These are phyloP conservation scores for Scytalopus superciliaris DNA, from an alignment of 2,113 vertebrate species.

Conservation along the genomic window DNA sequence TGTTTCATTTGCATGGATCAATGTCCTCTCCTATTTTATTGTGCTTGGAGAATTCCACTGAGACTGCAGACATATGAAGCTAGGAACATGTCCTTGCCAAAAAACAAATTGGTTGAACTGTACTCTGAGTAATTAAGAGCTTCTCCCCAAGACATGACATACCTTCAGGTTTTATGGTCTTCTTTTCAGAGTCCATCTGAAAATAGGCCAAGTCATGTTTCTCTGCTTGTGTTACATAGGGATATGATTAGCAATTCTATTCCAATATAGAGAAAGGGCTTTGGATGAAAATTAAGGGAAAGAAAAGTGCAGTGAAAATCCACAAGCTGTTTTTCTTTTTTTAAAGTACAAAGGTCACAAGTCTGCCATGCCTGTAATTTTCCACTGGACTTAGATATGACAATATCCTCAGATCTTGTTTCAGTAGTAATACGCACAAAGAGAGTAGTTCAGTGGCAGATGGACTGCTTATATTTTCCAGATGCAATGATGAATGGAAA, in stretches of 20 bases:
- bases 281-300: not conserved
- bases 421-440: not conserved
- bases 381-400: not conserved
- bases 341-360: not conserved
- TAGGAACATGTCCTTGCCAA: not conserved
- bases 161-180: not conserved
- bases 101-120: not conserved
- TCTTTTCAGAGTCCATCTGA: not conserved
- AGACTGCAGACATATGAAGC: not conserved
- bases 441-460: not conserved
- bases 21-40: not conserved
- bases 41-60: not conserved
- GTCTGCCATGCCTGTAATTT: not conserved
- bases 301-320: not conserved
- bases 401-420: not conserved
- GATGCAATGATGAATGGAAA: not conserved
- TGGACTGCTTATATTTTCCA: not conserved
- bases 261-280: not conserved
- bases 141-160: not conserved
- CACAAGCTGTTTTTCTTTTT: not conserved
- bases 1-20: not conserved
- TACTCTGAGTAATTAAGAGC: not conserved
- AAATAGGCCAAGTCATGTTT: not conserved
- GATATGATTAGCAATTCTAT: not conserved
- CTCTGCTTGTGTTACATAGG: not conserved